Conservation (phyloP, 2,113 vertebrate species). For the Vidua macroura region DNA sequence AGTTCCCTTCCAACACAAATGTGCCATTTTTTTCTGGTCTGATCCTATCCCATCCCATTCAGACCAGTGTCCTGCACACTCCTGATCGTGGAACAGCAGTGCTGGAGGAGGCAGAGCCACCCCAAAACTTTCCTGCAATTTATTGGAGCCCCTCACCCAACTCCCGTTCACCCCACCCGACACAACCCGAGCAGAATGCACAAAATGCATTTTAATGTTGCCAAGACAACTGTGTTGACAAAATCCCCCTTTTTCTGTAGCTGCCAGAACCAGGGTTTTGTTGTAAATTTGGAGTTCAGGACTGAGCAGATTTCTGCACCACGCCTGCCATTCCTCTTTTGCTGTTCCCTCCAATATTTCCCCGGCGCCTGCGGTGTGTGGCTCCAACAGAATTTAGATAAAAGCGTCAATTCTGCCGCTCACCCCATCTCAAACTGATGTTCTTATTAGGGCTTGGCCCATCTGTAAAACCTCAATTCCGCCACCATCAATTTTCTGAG, state of each 20-base stretch:
- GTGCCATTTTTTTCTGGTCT: not conserved
- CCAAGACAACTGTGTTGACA: constrained; percentile 44
- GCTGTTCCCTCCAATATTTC: not conserved
- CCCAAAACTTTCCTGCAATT: not conserved
- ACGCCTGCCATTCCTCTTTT: not conserved
- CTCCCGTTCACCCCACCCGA: not conserved
- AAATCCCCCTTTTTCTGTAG: not conserved
- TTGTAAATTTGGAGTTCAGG: constrained; percentile 29
- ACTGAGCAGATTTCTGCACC: constrained; percentile 11
- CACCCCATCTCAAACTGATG: not conserved
- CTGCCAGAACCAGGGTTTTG: not conserved
- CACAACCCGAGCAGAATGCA: not conserved
- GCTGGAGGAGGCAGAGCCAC: not conserved
- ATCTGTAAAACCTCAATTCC: constrained; percentile 42
- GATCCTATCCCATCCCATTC: not conserved
- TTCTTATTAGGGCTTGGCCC: constrained; percentile 24
- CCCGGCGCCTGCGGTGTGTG: not conserved
- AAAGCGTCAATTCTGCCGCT: not conserved
- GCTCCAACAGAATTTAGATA: not conserved
- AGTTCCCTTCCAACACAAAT: not conserved
- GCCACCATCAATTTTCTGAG: not conserved
- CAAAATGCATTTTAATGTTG: not conserved
- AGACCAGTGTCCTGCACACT: fast-evolving
- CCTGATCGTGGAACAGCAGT: fast-evolving
- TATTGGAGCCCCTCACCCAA: not conserved